These are phyloP conservation scores for Mobula hypostoma DNA, from an alignment of 2,113 vertebrate genomes.

Conservation along the genomic window DNA sequence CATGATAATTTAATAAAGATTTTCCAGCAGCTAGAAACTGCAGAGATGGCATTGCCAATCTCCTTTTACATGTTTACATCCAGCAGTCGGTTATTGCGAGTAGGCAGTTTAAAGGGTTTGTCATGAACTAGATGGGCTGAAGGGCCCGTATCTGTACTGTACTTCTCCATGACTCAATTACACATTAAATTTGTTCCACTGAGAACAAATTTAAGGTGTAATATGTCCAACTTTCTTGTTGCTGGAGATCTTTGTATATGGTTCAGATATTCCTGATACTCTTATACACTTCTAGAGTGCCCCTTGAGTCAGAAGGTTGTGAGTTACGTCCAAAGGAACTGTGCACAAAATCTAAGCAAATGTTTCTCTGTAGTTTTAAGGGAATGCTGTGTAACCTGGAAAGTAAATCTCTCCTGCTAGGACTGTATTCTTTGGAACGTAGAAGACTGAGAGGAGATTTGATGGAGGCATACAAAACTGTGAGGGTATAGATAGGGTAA, in stretches of 20 bases:
- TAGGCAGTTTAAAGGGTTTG: no score
- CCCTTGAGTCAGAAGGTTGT: neutral
- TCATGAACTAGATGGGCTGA: no score
- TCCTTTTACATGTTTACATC: no score
- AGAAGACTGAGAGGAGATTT: no score
- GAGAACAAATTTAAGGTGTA: neutral
- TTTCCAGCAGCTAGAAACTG: neutral
- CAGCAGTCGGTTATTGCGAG: no score
- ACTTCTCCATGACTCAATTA: no score
- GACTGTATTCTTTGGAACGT: no score
- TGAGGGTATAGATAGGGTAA: no score
- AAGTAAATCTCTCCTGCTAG: neutral
- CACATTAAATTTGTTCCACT: neutral
- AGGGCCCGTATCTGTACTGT: no score
- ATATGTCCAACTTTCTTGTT: neutral
- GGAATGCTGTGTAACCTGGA: neutral
- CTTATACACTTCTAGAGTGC: neutral
- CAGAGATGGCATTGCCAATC: neutral
- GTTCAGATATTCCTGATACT: neutral
- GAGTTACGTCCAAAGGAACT: neutral
- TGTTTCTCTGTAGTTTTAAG: neutral
- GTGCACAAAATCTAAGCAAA: neutral
- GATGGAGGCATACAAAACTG: no score
- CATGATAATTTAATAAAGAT: neutral
- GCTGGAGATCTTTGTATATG: slow-evolving; percentile 10